Evolutionary conservation across 2,888 invertebrate species (phyloP).

Genomic region (Cataglyphis rosenhaueri): DNA sequence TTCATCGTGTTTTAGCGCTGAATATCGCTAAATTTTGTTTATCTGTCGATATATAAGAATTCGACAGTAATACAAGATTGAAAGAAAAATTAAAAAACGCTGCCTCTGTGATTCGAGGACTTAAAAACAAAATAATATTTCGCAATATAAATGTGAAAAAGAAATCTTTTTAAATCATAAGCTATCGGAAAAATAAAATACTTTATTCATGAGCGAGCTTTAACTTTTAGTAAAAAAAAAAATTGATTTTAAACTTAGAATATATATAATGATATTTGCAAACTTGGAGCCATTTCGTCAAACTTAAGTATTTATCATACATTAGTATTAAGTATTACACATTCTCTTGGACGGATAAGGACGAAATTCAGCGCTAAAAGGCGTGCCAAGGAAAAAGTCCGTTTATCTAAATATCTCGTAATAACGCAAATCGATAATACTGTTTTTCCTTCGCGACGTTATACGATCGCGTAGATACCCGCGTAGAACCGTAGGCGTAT

Average conservation of each 20-base stretch:
- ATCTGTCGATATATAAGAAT: neutral
- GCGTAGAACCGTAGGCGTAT: slow-evolving; percentile 37
- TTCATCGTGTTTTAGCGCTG: slow-evolving; percentile 26
- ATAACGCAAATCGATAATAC: slow-evolving; percentile 25
- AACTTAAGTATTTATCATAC: neutral
- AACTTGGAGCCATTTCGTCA: neutral
- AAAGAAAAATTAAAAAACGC: neutral
- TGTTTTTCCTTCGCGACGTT: slow-evolving; percentile 40
- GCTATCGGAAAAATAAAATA: neutral
- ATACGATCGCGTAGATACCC: slow-evolving; percentile 28
- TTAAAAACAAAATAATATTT: neutral
- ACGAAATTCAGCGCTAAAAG: slow-evolving; percentile 27
- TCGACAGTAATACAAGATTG: neutral
- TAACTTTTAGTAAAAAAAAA: neutral
- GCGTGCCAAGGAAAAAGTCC: slow-evolving; percentile 23
- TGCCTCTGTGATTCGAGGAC: neutral
- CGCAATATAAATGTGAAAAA: neutral
- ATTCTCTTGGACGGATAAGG: neutral
- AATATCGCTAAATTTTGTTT: neutral
- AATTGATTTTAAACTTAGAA: neutral
- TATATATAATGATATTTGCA: neutral
- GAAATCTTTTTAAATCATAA: neutral
- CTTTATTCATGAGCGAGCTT: neutral
- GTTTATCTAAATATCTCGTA: slow-evolving; percentile 10
- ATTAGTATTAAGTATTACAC: too few relatives aligned